These are phyloP conservation scores for Ctenosaura bakeri DNA, from an alignment of 2,797 vertebrate species.

Conservation along the genomic window DNA sequence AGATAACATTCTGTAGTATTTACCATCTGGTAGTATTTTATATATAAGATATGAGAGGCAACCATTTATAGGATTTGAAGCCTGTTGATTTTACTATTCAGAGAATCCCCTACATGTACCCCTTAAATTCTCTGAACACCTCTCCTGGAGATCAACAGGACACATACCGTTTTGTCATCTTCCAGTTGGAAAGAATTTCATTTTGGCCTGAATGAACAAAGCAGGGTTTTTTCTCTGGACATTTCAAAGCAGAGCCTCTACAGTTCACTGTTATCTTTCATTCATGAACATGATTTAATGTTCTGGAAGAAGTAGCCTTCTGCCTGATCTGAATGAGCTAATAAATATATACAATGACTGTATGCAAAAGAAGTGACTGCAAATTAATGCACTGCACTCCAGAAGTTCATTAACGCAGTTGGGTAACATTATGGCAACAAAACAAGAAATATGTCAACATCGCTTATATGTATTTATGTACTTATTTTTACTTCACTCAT, in stretches of 20 bases:
- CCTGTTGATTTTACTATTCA: background rate
- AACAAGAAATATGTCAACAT: background rate
- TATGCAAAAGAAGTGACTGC: background rate
- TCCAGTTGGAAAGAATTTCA: background rate
- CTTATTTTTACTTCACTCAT: too few relatives aligned
- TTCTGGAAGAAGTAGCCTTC: conserved; percentile 7
- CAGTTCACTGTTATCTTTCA: background rate
- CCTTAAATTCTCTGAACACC: background rate
- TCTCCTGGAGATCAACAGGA: background rate
- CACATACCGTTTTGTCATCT: background rate
- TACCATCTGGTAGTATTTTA: background rate
- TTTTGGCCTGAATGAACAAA: background rate
- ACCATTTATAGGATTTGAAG: background rate
- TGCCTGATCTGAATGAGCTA: conserved; percentile 8
- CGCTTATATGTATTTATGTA: too few relatives aligned
- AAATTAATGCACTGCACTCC: background rate
- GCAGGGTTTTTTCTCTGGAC: background rate
- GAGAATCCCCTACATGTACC: background rate
- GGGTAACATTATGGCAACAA: background rate
- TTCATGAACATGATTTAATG: background rate
- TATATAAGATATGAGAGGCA: background rate
- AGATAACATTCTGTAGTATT: background rate
- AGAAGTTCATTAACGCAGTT: background rate
- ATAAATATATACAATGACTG: background rate
- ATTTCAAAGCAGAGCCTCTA: background rate